phyloP scores from a whole-genome alignment of 2,888 invertebrate species.

The Oligia fasciuncula region DNA sequence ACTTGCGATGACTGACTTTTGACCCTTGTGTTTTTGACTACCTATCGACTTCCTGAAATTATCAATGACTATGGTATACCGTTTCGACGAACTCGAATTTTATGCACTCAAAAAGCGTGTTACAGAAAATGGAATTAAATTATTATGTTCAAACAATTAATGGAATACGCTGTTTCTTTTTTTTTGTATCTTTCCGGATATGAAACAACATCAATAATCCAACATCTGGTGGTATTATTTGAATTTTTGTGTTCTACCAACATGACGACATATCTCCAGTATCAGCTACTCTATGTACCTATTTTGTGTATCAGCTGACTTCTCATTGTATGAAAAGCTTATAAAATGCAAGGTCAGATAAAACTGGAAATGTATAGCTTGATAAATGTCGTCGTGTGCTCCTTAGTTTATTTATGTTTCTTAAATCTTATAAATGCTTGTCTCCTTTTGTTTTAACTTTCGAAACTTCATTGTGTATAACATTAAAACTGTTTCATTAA shows the following conservation, averaged over 20 bases:
- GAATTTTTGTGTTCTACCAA: neutral
- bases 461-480: neutral
- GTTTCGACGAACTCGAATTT: neutral
- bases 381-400: neutral
- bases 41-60: neutral
- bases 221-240: conserved; percentile 23
- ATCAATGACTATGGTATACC: too few relatives aligned
- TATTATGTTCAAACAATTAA: neutral
- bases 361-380: neutral
- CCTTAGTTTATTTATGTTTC: neutral
- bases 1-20: neutral
- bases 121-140: neutral
- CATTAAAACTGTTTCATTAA: neutral
- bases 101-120: neutral
- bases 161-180: neutral
- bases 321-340: too few relatives aligned
- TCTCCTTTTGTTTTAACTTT: neutral
- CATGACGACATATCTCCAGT: neutral
- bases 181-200: neutral
- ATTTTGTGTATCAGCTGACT: too few relatives aligned
- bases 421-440: neutral
- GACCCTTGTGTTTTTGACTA: neutral
- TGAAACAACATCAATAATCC: neutral
- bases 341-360: too few relatives aligned
- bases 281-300: too few relatives aligned